Percentiles rank a stretch among this genome's conserved stretches.
Conservation (phyloP, 2,797 vertebrate species). For the Dipus sagitta region DNA sequence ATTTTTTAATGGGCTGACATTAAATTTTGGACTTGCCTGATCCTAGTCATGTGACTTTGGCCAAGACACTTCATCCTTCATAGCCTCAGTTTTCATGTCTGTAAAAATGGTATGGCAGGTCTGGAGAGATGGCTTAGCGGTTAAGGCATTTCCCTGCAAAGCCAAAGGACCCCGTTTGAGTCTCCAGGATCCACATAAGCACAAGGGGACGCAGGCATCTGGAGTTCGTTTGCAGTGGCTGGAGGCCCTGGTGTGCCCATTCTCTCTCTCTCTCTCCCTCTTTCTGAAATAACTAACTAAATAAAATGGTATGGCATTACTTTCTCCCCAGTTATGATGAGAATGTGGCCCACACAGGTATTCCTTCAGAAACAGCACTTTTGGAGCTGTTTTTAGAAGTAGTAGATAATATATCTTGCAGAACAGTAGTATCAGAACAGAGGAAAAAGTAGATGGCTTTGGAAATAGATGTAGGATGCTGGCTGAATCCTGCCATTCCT, state of each 20-base stretch:
- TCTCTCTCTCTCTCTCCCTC: too few relatives aligned
- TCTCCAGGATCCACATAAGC: too few relatives aligned
- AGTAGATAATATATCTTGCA: background rate
- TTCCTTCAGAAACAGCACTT: background rate
- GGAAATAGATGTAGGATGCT: background rate
- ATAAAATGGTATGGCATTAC: background rate
- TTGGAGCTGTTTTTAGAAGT: background rate
- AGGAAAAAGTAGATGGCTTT: constrained; percentile 5
- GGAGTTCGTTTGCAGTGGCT: too few relatives aligned
- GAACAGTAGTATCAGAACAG: background rate
- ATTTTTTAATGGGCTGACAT: constrained; percentile 1
- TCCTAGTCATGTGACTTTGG: background rate
- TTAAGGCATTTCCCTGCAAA: too few relatives aligned
- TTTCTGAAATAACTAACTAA: too few relatives aligned
- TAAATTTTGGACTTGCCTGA: constrained; percentile 34
- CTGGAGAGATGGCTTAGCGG: too few relatives aligned
- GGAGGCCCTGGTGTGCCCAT: too few relatives aligned
- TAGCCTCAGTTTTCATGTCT: constrained; percentile 36
- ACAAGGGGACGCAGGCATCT: too few relatives aligned
- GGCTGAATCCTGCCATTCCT: background rate
- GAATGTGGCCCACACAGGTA: background rate
- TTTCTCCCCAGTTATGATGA: constrained; percentile 29
- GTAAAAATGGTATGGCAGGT: background rate
- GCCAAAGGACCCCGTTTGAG: too few relatives aligned
- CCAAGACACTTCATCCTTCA: background rate